Percentiles rank a stretch among this genome's conserved stretches.
phyloP scores from a whole-genome alignment of 2,113 vertebrate genomes.

The Rousettus leschenaultii region DNA sequence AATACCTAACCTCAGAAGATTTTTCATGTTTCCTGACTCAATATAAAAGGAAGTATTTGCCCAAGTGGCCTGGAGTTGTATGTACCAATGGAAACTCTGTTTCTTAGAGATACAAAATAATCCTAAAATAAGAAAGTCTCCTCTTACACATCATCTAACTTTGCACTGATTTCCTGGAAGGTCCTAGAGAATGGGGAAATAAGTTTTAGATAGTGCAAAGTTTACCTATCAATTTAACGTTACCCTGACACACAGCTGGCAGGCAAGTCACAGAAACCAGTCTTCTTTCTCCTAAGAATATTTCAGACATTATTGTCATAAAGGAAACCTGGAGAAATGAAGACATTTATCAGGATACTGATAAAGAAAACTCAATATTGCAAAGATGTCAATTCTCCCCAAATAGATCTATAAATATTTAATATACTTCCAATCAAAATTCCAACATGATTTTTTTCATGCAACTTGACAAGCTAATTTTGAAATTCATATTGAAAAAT shows the following conservation, averaged over 20 bases:
- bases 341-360: not conserved
- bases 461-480: constrained; percentile 46
- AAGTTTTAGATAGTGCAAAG: not conserved
- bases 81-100: not conserved
- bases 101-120: not conserved
- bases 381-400: constrained; percentile 26
- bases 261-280: not conserved
- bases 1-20: not conserved
- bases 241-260: not conserved
- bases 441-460: constrained; percentile 33
- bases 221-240: not conserved
- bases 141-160: not conserved
- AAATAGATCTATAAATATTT: constrained; percentile 53
- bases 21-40: not conserved
- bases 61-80: not conserved
- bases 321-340: not conserved
- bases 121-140: not conserved
- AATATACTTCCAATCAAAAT: constrained; percentile 33
- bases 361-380: not conserved
- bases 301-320: not conserved
- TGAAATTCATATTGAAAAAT: constrained; percentile 52
- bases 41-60: not conserved
- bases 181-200: not conserved
- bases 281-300: not conserved
- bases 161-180: not conserved